phyloP scores from a whole-genome alignment of 2,797 vertebrate species.

The Austrolebias charrua region DNA sequence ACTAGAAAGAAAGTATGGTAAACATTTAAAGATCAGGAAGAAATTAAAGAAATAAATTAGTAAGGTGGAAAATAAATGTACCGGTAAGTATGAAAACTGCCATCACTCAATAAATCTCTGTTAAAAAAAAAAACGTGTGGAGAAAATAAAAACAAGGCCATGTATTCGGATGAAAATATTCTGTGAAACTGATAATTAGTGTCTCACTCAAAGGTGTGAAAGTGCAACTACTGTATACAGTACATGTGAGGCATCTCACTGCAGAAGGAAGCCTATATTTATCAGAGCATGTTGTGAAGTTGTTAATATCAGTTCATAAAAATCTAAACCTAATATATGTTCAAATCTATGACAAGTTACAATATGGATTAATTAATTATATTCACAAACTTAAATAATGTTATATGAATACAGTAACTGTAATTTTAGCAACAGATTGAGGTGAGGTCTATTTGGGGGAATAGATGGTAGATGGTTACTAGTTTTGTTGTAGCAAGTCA shows the following conservation, averaged over 20 bases:
- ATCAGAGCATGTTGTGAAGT: slow-evolving; percentile 9
- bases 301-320: background rate
- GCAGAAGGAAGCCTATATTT: slow-evolving; percentile 16
- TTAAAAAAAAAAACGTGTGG: slow-evolving; percentile 29
- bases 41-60: slow-evolving; percentile 33
- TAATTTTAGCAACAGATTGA: background rate
- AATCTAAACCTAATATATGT: slow-evolving; percentile 16
- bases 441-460: too few species aligned
- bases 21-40: slow-evolving; percentile 40
- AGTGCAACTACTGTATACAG: slow-evolving; percentile 32
- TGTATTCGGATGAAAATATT: slow-evolving; percentile 49
- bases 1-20: slow-evolving; percentile 52
- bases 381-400: background rate
- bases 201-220: slow-evolving; percentile 29
- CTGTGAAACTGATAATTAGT: slow-evolving; percentile 40
- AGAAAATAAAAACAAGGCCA: slow-evolving; percentile 2
- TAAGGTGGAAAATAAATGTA: slow-evolving; percentile 38
- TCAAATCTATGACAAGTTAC: background rate
- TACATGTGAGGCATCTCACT: slow-evolving; percentile 21
- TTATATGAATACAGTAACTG: slow-evolving; percentile 7
- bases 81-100: slow-evolving; percentile 32
- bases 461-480: too few species aligned
- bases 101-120: slow-evolving; percentile 35
- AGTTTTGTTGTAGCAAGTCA: too few species aligned
- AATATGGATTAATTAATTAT: background rate